Evolutionary conservation across 2,797 vertebrate species (phyloP).

Genomic region (Galago senegalensis): DNA sequence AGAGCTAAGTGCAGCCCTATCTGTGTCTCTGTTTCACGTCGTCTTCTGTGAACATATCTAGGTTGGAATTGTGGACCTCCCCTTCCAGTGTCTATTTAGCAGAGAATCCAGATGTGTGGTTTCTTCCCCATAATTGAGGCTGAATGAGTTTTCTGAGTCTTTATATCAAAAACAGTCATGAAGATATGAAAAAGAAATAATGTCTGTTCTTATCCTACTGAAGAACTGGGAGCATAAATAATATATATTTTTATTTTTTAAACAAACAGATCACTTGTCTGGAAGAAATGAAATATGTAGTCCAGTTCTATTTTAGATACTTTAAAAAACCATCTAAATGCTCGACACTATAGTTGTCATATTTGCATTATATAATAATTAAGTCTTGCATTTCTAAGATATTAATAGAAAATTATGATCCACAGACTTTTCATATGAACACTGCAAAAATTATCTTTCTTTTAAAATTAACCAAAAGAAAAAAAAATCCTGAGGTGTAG

Average conservation of each 20-base stretch:
- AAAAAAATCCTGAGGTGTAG: background rate
- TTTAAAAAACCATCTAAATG: background rate
- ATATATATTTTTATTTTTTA: background rate
- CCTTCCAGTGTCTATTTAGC: background rate
- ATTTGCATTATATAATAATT: background rate
- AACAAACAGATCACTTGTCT: background rate
- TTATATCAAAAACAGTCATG: background rate
- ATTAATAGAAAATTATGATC: background rate
- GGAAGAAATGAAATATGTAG: background rate
- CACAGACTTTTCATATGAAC: background rate
- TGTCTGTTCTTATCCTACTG: background rate
- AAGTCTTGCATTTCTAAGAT: background rate
- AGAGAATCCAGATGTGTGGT: background rate
- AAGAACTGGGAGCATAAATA: background rate
- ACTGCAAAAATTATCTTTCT: background rate
- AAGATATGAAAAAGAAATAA: background rate
- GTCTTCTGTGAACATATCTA: rapidly evolving
- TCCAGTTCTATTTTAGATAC: background rate
- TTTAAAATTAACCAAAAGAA: background rate
- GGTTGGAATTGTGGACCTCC: background rate
- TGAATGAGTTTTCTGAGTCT: background rate
- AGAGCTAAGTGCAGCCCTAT: rapidly evolving
- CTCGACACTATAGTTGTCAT: background rate
- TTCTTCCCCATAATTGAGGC: background rate
- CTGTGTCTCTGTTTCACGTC: background rate